Evolutionary conservation across 2,888 invertebrate genomes (phyloP).

Genomic region (Hesperia comma): DNA sequence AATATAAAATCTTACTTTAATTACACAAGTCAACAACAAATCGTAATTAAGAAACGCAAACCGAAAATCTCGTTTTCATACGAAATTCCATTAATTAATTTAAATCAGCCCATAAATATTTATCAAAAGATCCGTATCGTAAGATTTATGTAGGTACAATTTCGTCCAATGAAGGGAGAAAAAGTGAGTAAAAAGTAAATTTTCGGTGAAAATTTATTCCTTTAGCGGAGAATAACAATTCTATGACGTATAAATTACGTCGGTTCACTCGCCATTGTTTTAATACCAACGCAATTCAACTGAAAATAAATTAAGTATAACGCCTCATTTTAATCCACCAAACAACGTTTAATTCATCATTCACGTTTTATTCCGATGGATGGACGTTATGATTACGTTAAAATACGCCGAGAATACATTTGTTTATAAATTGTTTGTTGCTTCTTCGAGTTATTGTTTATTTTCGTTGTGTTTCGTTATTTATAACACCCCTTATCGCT

Average conservation of each 20-base stretch:
- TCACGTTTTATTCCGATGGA: constrained; percentile 13
- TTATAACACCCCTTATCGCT: no score
- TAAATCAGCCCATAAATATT: constrained; percentile 52
- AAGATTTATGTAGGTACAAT: constrained; percentile 51
- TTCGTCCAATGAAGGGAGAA: constrained; percentile 45
- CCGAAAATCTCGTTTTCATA: constrained; percentile 33
- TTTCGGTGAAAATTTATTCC: constrained; percentile 53
- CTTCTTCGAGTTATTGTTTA: background rate
- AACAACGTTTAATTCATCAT: constrained; percentile 38
- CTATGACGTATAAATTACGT: constrained; percentile 58
- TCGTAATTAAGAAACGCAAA: constrained; percentile 17
- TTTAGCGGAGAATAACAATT: constrained; percentile 51
- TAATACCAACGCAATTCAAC: constrained; percentile 42
- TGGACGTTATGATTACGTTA: background rate
- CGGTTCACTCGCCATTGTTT: constrained; percentile 50
- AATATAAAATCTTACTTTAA: no score
- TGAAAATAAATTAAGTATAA: constrained; percentile 40
- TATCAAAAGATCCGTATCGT: constrained; percentile 52
- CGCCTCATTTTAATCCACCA: constrained; percentile 33
- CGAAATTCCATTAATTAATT: constrained; percentile 47
- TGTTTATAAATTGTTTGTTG: background rate
- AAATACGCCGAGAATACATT: background rate
- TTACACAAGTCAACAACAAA: constrained; percentile 5
- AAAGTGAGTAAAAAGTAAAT: constrained; percentile 48
- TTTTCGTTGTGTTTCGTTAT: constrained; percentile 64